A percentile compares a stretch with the other conserved stretches of the same genome.
phyloP scores from a whole-genome alignment of 2,113 vertebrate species.

The Eubucco bourcierii region DNA sequence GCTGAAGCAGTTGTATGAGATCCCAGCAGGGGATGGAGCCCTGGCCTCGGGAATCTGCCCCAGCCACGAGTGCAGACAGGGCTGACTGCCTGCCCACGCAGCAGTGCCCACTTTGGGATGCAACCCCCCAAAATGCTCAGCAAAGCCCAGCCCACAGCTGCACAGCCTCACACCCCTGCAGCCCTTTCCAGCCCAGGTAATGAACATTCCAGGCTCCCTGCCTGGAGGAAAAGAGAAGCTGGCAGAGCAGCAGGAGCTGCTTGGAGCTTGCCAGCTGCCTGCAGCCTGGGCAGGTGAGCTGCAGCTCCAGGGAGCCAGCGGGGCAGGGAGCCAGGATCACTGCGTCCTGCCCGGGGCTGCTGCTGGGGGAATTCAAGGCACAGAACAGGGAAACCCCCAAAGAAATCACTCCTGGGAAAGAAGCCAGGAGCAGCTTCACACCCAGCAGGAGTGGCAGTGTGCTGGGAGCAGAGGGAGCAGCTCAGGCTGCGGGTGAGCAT shows the following conservation, averaged over 20 bases:
- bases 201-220: not conserved
- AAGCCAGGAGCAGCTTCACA: not conserved
- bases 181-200: not conserved
- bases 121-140: not conserved
- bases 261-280: not conserved
- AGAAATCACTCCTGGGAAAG: not conserved
- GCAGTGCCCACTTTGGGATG: not conserved
- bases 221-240: not conserved
- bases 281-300: rapidly evolving
- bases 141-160: not conserved
- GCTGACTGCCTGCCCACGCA: rapidly evolving
- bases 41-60: rapidly evolving
- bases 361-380: not conserved
- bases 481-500: rapidly evolving
- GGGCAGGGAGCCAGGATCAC: not conserved
- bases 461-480: not conserved
- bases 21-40: not conserved
- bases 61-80: rapidly evolving
- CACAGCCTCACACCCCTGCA: not conserved
- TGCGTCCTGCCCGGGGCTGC: rapidly evolving
- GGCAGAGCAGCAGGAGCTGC: not conserved
- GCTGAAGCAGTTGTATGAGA: too few relatives aligned
- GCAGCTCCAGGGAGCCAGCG: not conserved
- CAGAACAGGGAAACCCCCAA: not conserved
- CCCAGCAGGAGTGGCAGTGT: rapidly evolving